Base-by-base conservation (phyloP, 2,113 vertebrate species). In the Nothoprocta perdicaria region DNA sequence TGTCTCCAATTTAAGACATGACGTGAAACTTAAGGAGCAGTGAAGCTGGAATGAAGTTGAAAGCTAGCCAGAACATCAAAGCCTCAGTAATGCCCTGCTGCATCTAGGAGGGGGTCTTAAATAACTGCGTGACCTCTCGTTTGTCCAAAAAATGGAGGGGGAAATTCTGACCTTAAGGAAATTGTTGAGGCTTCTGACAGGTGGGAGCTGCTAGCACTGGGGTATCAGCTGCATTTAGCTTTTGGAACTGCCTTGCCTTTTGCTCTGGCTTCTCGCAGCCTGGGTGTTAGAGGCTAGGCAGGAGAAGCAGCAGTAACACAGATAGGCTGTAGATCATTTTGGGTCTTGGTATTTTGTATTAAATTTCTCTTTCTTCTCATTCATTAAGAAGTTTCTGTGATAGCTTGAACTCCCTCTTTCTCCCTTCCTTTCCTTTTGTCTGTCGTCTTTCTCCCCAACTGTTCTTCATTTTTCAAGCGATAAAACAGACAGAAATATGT, bases 401-500 rank as follows among this genome's bases (percentile, higher is more conserved):
- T 35, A 52, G 85, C 55, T 43, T 72, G 40, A 88, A 74, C 77
- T 76, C 72, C 38, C 1, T 33, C 46, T 41, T 33, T 87, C 57
- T 73, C 35, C 61, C 58, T 88, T 75, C 65, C 4, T 1, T 75
- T 68, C 46, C 35, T 88, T 86, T 78, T 38, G 73, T 14, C 22
- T 81, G 2, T 40, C 6, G 21, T 53, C 65, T 61, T 48, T 91
- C 61, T 84, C 68, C 14, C 52, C 62, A 77, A 61, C 33, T 93
- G 35, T 69, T 95, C 22, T 92, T 95, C 55, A 38, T 74, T 84
- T 94, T 89, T 95, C 75, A 88, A 80, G 80, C 91, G 85, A 81
- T 95, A 89, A 96, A 89, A 14, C 75, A 75, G 77, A 81, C 63
- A 91, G 82, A 95, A 96, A 91, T 91, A 74, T 46, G 26, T 74